phyloP scores from a whole-genome alignment of 2,113 vertebrate genomes.

The Stegastes partitus region DNA sequence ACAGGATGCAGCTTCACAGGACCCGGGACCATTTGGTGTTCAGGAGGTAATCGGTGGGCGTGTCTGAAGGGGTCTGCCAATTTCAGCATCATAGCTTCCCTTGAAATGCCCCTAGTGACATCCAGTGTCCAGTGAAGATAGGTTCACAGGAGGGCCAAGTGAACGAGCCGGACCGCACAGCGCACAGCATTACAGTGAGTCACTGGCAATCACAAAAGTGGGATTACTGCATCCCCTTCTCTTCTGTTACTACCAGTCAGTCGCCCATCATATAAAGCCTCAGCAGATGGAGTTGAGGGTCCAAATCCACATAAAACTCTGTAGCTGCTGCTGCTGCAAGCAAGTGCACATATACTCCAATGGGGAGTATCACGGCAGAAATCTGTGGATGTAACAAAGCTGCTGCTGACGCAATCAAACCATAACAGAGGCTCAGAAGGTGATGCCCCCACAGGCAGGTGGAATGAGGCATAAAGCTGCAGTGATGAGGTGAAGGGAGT shows the following conservation, averaged over 20 bases:
- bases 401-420: conserved; percentile 17
- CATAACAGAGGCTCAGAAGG: conserved; percentile 1
- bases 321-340: conserved; percentile 3
- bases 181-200: conserved; percentile 15
- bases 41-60: conserved; percentile 52
- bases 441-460: conserved; percentile 3
- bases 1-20: conserved; percentile 13
- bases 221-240: conserved; percentile 41
- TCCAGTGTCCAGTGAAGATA: conserved; percentile 41
- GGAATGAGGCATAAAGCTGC: conserved; percentile 5
- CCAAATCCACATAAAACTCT: conserved; percentile 23
- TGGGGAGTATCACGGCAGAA: not conserved
- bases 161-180: conserved; percentile 25
- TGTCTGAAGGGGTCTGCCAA: conserved; percentile 11
- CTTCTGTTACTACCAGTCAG: conserved; percentile 16
- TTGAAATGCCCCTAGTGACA: conserved; percentile 41
- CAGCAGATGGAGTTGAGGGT: conserved; percentile 16
- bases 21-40: conserved; percentile 47
- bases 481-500: conserved; percentile 13
- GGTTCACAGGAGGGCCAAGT: conserved; percentile 39
- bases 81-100: conserved; percentile 38
- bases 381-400: not conserved
- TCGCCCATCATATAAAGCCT: conserved; percentile 28
- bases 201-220: conserved; percentile 34
- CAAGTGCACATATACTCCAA: not conserved